Percentiles rank a stretch among this genome's conserved stretches.
Conservation (phyloP, 1,140 invertebrate genomes). For the Aphaenogaster floridana region DNA sequence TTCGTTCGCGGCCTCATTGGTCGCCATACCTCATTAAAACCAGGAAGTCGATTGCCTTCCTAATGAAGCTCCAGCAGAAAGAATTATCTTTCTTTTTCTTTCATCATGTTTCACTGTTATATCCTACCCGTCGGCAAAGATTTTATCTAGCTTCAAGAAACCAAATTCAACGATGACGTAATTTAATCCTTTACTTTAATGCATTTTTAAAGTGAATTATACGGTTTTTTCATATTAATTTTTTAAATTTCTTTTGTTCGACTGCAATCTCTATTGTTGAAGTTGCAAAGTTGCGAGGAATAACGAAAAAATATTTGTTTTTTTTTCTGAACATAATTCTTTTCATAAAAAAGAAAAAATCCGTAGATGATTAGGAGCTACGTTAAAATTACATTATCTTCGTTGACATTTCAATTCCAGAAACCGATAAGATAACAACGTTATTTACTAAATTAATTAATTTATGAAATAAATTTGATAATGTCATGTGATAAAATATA, state of each 20-base stretch:
- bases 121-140: background rate
- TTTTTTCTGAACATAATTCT: background rate
- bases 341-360: background rate
- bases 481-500: background rate
- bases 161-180: background rate
- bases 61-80: conserved; percentile 30
- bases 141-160: conserved; percentile 1
- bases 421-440: background rate
- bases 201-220: background rate
- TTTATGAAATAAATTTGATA: background rate
- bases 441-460: conserved; percentile 9
- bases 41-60: background rate
- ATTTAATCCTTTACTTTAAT: background rate
- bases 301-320: background rate
- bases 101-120: background rate
- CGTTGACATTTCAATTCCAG: background rate
- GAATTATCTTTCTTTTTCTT: background rate
- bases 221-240: background rate
- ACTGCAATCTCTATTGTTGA: background rate
- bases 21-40: conserved; percentile 49
- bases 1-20: conserved; percentile 15
- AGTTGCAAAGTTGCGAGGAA: background rate
- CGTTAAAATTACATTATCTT: background rate
- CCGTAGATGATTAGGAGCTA: background rate
- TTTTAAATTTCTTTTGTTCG: background rate